phyloP scores from a whole-genome alignment of 2,888 invertebrate genomes.

The Onchidella celtica region DNA sequence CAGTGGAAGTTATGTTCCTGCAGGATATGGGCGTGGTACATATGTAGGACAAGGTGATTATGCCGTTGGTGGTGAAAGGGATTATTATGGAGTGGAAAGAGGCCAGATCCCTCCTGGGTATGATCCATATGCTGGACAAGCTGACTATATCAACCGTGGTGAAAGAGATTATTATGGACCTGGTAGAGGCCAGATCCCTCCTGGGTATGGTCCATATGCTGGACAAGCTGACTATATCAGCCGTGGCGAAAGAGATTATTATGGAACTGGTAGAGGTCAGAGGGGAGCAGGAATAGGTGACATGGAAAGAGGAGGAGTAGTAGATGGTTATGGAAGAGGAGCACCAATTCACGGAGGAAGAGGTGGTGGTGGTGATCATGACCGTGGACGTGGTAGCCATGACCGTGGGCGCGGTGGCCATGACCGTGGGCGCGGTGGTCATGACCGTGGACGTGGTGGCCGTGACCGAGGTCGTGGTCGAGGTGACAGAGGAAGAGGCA shows the following conservation, averaged over 20 bases:
- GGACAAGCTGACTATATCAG: neutral
- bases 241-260: neutral
- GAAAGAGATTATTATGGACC: neutral
- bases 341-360: neutral
- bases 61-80: neutral
- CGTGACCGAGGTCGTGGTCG: neutral
- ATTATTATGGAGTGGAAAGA: neutral
- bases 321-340: neutral
- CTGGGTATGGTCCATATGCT: neutral
- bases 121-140: neutral
- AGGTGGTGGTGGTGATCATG: neutral
- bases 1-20: too few relatives aligned
- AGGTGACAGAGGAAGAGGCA: neutral
- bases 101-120: neutral
- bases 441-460: neutral
- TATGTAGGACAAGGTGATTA: slow-evolving; percentile 26
- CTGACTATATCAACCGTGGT: neutral
- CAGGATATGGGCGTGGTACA: neutral
- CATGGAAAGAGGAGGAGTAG: neutral
- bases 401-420: too few relatives aligned
- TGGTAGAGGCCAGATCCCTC: neutral
- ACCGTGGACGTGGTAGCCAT: neutral
- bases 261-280: neutral
- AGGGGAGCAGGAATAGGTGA: neutral
- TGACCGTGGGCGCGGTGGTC: neutral